Conservation (phyloP, 2,113 vertebrate species). For the Pteruthius melanotis region DNA sequence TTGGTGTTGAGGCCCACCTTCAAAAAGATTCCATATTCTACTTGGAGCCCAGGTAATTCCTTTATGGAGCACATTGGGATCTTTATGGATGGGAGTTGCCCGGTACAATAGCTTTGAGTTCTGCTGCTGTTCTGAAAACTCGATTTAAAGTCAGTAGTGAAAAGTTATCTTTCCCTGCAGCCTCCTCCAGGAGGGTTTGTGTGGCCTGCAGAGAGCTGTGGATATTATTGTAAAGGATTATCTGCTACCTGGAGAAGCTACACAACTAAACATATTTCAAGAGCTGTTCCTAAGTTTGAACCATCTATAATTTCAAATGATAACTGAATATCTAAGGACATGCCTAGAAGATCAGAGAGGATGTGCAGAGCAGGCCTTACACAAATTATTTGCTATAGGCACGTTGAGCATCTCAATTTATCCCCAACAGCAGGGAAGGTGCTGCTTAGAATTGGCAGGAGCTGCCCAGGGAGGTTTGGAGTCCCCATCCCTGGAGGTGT, state of each 20-base stretch:
- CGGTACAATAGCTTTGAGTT: not conserved
- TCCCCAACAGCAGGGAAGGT: not conserved
- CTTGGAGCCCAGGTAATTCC: not conserved
- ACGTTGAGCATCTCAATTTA: not conserved
- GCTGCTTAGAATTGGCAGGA: fast-evolving
- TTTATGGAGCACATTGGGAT: not conserved
- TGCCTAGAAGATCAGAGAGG: not conserved
- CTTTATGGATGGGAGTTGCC: not conserved
- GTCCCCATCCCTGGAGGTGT: not conserved
- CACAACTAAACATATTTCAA: not conserved
- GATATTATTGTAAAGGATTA: not conserved
- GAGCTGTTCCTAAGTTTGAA: not conserved
- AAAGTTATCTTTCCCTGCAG: not conserved
- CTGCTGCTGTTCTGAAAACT: not conserved
- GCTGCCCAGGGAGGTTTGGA: not conserved
- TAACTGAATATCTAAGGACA: not conserved
- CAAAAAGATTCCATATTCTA: not conserved
- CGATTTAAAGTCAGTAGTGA: not conserved
- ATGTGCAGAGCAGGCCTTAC: not conserved
- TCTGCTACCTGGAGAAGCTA: not conserved
- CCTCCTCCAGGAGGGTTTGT: not conserved
- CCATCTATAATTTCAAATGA: not conserved
- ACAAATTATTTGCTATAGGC: not conserved
- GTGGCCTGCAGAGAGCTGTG: not conserved
- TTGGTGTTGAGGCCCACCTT: not conserved